Conservation (phyloP, 1,140 invertebrate species). For the Chironomus striatipennis region DNA sequence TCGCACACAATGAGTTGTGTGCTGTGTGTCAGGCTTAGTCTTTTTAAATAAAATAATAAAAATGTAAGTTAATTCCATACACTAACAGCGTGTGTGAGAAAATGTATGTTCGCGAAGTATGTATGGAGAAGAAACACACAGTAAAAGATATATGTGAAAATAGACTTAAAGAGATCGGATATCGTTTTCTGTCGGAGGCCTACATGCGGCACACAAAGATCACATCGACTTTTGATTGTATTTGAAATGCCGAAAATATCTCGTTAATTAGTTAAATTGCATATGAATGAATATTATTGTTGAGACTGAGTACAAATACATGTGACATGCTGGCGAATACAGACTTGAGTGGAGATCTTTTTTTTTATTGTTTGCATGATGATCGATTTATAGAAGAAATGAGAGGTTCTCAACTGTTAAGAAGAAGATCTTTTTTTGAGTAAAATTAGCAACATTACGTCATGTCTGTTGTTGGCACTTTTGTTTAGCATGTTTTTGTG, state of each 20-base stretch:
- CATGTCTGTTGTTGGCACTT: neutral
- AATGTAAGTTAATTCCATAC: no score
- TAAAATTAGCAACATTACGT: neutral
- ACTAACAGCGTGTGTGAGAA: no score
- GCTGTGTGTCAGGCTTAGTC: neutral
- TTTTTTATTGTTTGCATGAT: neutral
- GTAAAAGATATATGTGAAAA: neutral
- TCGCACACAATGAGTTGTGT: neutral
- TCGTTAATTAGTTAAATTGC: slow-evolving; percentile 2
- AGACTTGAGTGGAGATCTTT: neutral
- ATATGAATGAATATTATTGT: neutral
- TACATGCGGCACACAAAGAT: neutral
- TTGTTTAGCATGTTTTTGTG: no score
- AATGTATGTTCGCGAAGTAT: no score
- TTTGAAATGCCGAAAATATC: neutral
- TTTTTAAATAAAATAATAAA: neutral
- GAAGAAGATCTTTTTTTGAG: neutral
- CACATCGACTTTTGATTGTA: neutral
- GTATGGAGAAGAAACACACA: neutral
- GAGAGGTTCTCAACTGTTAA: no score
- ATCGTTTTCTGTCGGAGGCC: neutral
- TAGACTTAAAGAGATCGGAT: neutral
- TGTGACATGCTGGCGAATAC: neutral
- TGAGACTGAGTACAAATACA: neutral
- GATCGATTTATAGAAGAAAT: neutral